Percentiles rank a stretch among this genome's conserved stretches.
Evolutionary conservation across 2,797 vertebrate species (phyloP).

Genomic region (Brachyrhaphis roseni): DNA sequence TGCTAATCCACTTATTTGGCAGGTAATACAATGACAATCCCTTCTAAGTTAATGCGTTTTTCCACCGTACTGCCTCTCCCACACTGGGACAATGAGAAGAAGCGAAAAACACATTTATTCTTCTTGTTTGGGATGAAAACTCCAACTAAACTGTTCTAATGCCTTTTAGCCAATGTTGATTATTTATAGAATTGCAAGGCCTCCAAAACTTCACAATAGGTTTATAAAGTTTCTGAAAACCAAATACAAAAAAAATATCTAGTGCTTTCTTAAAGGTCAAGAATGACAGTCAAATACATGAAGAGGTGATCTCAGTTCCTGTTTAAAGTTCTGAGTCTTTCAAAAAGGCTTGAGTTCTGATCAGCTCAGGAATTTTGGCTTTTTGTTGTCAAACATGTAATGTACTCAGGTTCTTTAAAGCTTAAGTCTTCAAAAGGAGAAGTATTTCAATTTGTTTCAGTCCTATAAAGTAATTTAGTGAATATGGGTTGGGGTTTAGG

Average conservation of each 20-base stretch:
- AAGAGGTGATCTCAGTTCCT: neutral
- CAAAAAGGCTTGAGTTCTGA: neutral
- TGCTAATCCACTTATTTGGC: constrained; percentile 79
- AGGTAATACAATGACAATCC: constrained; percentile 70
- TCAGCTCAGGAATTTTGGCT: neutral
- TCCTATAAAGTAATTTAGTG: neutral
- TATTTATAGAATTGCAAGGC: neutral
- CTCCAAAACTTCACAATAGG: neutral
- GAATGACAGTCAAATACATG: neutral
- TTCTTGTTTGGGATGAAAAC: neutral
- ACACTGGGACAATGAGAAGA: constrained; percentile 31
- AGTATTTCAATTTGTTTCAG: neutral
- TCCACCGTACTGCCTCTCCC: constrained; percentile 18
- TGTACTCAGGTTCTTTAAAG: neutral
- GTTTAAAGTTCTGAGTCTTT: neutral
- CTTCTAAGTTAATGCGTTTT: constrained; percentile 66
- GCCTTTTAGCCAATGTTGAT: too few species aligned
- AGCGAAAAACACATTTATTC: neutral
- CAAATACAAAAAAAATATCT: neutral
- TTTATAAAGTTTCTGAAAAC: neutral
- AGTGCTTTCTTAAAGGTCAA: neutral
- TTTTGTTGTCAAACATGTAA: neutral
- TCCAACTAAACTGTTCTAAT: neutral
- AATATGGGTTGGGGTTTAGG: neutral
- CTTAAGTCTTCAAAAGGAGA: neutral